These are phyloP conservation scores for Nipponia nippon DNA, from an alignment of 2,113 vertebrate genomes.

Conservation along the genomic window DNA sequence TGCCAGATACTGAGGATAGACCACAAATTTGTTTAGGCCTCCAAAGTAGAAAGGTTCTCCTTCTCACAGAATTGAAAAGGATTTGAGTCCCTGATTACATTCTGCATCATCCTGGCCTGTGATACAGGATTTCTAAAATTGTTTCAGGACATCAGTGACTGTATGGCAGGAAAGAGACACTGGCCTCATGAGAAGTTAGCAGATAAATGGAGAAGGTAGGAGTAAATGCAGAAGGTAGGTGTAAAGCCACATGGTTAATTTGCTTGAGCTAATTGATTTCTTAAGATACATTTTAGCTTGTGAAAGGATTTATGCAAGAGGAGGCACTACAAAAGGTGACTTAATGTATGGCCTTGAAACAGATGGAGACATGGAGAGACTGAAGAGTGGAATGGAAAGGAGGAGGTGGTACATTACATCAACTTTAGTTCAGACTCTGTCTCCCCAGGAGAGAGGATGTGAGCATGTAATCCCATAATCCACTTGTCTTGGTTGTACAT, in stretches of 20 bases:
- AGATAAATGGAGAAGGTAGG: background rate
- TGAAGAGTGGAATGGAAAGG: background rate
- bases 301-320: background rate
- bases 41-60: background rate
- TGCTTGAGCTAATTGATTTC: background rate
- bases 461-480: background rate
- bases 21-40: background rate
- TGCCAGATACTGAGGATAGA: background rate
- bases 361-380: background rate
- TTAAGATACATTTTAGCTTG: background rate
- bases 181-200: background rate
- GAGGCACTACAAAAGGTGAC: background rate
- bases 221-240: background rate
- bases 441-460: background rate
- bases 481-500: background rate
- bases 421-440: background rate
- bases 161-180: background rate
- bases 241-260: background rate
- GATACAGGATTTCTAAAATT: background rate
- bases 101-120: background rate
- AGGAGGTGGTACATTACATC: background rate
- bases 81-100: background rate
- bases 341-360: background rate
- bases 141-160: background rate
- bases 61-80: background rate